Evolutionary conservation across 2,888 invertebrate genomes (phyloP), one percentile per base, ranked within the genome.

Genomic region (Dryocosmus kuriphilus): DNA sequence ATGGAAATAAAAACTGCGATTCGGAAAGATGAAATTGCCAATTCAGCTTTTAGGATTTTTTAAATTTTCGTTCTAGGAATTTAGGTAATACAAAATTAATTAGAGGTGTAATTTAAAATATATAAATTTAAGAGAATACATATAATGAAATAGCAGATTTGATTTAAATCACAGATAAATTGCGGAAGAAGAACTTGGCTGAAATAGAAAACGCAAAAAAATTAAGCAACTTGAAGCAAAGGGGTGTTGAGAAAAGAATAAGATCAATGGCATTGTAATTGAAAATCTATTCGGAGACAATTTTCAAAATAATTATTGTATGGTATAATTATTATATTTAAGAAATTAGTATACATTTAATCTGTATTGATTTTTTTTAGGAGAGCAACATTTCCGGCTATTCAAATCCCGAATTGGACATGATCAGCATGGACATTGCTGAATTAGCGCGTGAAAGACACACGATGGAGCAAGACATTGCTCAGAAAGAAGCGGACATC

Each of bases 381-480:
- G 94, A 94, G 88, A 93, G 93, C 82, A 93, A 93, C 81, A 86
- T 90, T 78, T 89, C 90, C 67, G 89, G 88, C 62, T 95, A 95
- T 89, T 94, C 95, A 57, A 96, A 96, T 92, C 97, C 98, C 3
- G 98, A 98, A 92, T 93, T 98, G 90, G 98, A 98, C 88, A 96
- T 97, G 93, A 96, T 98, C 85, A 96, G 96, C 85, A 96, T 97
- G 89, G 98, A 98, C 90, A 98, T 98, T 87, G 97, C 97, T 89
- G 97, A 97, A 87, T 92, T 98, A 84, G 95, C 96, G 19, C 94
- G 95, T 74, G 98, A 98, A 91, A 95, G 97, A 83, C 94, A 96
- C 84, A 94, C 94, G 60, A 93, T 98, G 77, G 98, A 98, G 92
- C 95, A 96, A 62, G 98, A 98, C 91, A 96, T 98, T 82, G 95